Percentiles rank a stretch among this genome's conserved stretches.
phyloP scores from a whole-genome alignment of 2,797 vertebrate species.

The Trematomus bernacchii region DNA sequence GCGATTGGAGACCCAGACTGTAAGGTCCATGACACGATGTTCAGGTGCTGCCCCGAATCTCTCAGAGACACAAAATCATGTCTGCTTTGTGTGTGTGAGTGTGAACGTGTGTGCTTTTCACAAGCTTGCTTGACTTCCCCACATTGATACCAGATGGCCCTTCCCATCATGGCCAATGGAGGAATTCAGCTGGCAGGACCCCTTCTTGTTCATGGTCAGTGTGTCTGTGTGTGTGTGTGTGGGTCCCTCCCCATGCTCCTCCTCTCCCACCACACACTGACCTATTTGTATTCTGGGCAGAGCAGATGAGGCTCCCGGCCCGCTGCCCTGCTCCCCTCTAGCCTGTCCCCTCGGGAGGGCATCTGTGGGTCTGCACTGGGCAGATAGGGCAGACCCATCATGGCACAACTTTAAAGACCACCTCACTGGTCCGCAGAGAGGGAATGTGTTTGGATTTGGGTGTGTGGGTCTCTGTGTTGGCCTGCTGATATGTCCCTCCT shows the following conservation, averaged over 20 bases:
- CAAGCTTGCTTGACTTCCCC: conserved; percentile 81
- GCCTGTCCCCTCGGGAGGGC: conserved; percentile 81
- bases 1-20: conserved; percentile 4
- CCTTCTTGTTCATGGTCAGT: conserved; percentile 80
- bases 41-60: conserved; percentile 61
- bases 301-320: conserved; percentile 88
- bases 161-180: conserved; percentile 86
- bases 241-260: conserved; percentile 68
- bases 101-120: conserved; percentile 53
- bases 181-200: conserved; percentile 87
- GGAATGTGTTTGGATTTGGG: conserved; percentile 65
- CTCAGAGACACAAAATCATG: conserved; percentile 33
- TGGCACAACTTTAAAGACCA: conserved; percentile 84
- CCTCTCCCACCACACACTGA: conserved; percentile 83
- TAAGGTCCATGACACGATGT: conserved; percentile 63
- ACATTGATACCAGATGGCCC: conserved; percentile 88
- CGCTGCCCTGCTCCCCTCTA: conserved; percentile 81
- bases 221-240: conserved; percentile 46
- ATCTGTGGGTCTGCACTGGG: conserved; percentile 81
- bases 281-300: conserved; percentile 90
- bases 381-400: conserved; percentile 81
- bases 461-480: conserved; percentile 48
- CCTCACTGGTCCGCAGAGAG: conserved; percentile 74
- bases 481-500: conserved; percentile 48
- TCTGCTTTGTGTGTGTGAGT: conserved; percentile 41